Evolutionary conservation across 2,888 invertebrate species (phyloP).

Genomic region (Andricus quercusramuli): DNA sequence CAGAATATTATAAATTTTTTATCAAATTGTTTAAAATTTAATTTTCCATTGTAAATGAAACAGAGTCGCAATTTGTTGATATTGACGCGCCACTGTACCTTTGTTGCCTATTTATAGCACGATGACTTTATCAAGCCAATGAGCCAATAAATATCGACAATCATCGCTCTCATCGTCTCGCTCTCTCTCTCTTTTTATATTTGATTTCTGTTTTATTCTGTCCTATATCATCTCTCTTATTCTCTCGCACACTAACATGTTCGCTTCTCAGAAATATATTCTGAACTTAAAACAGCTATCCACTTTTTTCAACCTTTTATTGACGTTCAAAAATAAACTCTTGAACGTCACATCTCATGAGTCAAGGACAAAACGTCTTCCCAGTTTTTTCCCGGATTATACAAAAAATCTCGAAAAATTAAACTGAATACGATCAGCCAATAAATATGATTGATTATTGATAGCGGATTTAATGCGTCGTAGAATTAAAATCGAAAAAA

Average conservation of each 20-base stretch:
- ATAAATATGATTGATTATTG: background rate
- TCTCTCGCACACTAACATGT: slow-evolving; percentile 26
- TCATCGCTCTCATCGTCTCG: slow-evolving; percentile 4
- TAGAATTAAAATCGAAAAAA: slow-evolving; percentile 7
- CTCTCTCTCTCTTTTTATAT: slow-evolving; percentile 17
- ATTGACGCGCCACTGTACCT: slow-evolving; percentile 49
- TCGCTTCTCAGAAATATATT: slow-evolving; percentile 33
- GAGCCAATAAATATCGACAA: slow-evolving; percentile 51
- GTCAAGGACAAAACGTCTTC: slow-evolving; percentile 6
- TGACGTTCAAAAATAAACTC: slow-evolving; percentile 14
- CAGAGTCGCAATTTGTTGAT: background rate
- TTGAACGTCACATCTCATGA: background rate
- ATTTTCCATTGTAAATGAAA: background rate
- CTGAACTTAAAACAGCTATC: slow-evolving; percentile 17
- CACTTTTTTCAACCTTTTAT: background rate
- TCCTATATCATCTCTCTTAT: background rate
- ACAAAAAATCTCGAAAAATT: background rate
- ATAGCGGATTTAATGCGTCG: background rate
- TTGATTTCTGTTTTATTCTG: background rate
- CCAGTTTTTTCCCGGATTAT: background rate
- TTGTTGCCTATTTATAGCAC: slow-evolving; percentile 63
- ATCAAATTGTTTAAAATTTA: too few species aligned
- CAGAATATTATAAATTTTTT: too few species aligned
- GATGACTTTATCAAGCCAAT: slow-evolving; percentile 59
- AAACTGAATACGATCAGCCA: background rate